phyloP scores from a whole-genome alignment of 2,797 vertebrate genomes.

The Taenioides sp. region DNA sequence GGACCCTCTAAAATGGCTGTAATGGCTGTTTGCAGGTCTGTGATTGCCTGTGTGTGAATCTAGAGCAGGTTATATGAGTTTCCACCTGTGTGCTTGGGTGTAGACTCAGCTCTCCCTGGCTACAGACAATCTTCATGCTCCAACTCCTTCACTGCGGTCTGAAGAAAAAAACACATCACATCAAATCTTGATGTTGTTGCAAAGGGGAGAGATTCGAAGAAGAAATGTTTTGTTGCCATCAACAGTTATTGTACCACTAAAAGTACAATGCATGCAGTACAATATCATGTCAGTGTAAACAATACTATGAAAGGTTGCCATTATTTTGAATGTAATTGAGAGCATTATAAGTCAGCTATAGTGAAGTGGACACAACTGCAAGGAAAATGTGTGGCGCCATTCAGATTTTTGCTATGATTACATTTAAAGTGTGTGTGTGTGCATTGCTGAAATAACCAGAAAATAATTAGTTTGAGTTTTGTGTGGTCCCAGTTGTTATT shows the following conservation, averaged over 20 bases:
- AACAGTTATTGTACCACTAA: too few species aligned
- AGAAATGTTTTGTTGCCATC: background rate
- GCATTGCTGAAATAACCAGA: too few species aligned
- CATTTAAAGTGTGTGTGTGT: too few species aligned
- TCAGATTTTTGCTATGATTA: too few species aligned
- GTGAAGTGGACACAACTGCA: too few species aligned
- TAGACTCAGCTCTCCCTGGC: background rate
- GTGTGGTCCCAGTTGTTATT: too few species aligned
- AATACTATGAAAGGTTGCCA: too few species aligned
- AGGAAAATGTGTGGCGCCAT: background rate
- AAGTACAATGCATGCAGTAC: too few species aligned
- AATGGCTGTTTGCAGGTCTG: constrained; percentile 19
- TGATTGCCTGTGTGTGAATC: constrained; percentile 15
- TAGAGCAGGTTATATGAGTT: background rate
- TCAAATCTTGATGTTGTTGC: background rate
- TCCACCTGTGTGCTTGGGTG: constrained; percentile 7
- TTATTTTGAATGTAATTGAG: too few species aligned
- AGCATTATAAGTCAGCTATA: background rate
- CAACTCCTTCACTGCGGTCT: constrained; percentile 1
- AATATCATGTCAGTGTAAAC: background rate
- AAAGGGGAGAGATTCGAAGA: background rate
- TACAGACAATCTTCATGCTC: constrained; percentile 4
- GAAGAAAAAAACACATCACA: background rate
- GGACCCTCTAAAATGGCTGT: constrained; percentile 13
- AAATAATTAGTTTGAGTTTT: too few species aligned